Evolutionary conservation across 92 coral and sea anemone species (phyloP), one percentile per base, ranked within the genome.

Genomic region (Zoanthus gigantus): DNA sequence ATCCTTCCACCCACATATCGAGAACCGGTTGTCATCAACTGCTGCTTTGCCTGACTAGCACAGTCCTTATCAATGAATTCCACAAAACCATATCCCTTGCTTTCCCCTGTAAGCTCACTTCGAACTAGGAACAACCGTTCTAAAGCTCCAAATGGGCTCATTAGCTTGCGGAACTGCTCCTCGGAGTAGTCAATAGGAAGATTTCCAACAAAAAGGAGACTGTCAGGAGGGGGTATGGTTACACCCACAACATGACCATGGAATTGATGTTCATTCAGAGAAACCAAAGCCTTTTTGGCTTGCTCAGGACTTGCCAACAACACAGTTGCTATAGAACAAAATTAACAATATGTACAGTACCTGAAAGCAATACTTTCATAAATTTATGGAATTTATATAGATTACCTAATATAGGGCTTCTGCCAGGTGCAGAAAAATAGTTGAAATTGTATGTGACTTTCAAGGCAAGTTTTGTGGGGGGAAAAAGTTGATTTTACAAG

Each of bases 11-110:
- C 94, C 28, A 96, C 92, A 85, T 91, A 96, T 15, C 95, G 93
- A 47, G 98, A 94, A 16, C 90, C 95, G 42, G 93, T 92, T 6
- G 87, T 93, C 89, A 91, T 90, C 29, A 94, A 88, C 58, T 90
- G 93, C 23, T 93, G 94, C 71, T 94, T 96, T 1, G 96, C 95
- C 45, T 88, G 93, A 18, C 77, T 80, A 23, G 98, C 98, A 10
- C 91, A 86, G 37, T 91, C 94, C 34, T 90, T 90, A 53, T 90
- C 87, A 28, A 84, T 67, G 60, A 88, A 96, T 45, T 96, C 98
- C 56, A 94, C 98, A 94, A 96, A 96, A 13, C 98, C 98, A 83
- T 96, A 96, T 5, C 98, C 98, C 85, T 96, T 96, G 78, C 98
- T 96, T 37, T 94, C 95, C 10, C 96, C 98, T 23, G 98, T 93